These are phyloP conservation scores for Tanypteryx hageni DNA, from an alignment of 2,888 invertebrate species.

Conservation along the genomic window DNA sequence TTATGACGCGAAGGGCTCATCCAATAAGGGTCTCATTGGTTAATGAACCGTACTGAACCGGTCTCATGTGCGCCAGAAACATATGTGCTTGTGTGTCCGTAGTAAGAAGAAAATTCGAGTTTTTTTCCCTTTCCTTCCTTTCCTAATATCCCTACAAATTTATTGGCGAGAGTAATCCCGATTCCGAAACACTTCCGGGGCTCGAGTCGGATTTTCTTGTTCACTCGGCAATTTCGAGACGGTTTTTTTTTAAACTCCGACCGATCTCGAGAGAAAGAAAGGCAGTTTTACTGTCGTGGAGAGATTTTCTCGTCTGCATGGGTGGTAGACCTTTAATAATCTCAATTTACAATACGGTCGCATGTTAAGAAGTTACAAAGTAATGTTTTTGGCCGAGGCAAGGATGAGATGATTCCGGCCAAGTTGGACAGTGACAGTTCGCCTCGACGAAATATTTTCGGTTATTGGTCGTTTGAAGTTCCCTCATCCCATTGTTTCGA, in stretches of 20 bases:
- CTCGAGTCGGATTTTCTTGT: neutral
- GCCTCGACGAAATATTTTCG: too few species aligned
- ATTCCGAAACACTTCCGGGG: constrained; percentile 29
- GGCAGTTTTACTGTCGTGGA: neutral
- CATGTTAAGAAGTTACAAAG: too few species aligned
- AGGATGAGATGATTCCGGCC: too few species aligned
- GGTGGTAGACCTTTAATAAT: too few species aligned
- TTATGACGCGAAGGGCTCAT: neutral
- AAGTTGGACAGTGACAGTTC: too few species aligned
- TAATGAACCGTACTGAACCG: constrained; percentile 48
- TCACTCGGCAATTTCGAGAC: too few species aligned
- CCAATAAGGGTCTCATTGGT: constrained; percentile 33
- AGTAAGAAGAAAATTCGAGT: too few species aligned
- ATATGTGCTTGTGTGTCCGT: constrained; percentile 1
- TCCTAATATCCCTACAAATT: neutral
- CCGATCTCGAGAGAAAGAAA: neutral
- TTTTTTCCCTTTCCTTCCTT: neutral
- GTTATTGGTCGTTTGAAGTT: too few species aligned
- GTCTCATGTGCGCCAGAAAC: constrained; percentile 34
- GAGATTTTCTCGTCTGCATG: neutral
- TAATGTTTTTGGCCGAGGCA: too few species aligned
- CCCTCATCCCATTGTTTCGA: too few species aligned
- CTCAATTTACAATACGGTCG: too few species aligned
- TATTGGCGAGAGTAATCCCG: neutral
- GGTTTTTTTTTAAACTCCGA: too few species aligned